Evolutionary conservation across 64 coral and sea anemone species (phyloP), one percentile per base, ranked within the genome.

Genomic region (Porites australiensis): DNA sequence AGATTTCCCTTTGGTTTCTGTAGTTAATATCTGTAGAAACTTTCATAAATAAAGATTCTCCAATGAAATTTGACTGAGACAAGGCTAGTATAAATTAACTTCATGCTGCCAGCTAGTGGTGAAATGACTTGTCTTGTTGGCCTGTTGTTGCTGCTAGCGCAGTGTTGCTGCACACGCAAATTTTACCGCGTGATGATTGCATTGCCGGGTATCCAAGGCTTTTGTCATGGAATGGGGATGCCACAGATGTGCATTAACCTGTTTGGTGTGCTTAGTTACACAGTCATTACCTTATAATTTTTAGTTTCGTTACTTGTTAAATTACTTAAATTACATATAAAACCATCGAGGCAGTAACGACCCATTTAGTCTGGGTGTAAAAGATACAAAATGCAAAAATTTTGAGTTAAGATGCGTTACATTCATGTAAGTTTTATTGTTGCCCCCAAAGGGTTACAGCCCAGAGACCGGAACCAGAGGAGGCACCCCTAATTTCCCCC

Each of bases 1-100:
- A 79, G 76, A 79, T 79, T 79, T 79, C 51, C 51, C 76, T 57
- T 79, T 79, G 76, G 50, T 79, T 79, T 79, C 50, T 27, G 75
- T 58, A 22, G 76, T 58, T 79, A 79, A 79, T 79, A 79, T 58
- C 76, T 52, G 6, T 58, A 79, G 37, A 58, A n/a, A 79, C 76
- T 79, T 58, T 79, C 76, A 79, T 79, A 79, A 79, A 58, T 58
- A 58, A 58, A 57, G n/a, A 79, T 59, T 79, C 76, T 79, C 51
- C 76, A 79, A 79, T 58, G 76, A 79, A 58, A 79, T 79, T 79
- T 79, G 76, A 79, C 52, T 58, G 76, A 79, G 76, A 52, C 76
- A 6, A 79, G 76, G 76, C 76, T 79, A 19, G 51, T 58, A 79
- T 79, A 58, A 57, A 79, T 52, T 57, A 79, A 79, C 76, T 79